Percentiles rank a stretch among this genome's conserved stretches.
Conservation (phyloP, 2,113 vertebrate species). For the Halichoeres trimaculatus region DNA sequence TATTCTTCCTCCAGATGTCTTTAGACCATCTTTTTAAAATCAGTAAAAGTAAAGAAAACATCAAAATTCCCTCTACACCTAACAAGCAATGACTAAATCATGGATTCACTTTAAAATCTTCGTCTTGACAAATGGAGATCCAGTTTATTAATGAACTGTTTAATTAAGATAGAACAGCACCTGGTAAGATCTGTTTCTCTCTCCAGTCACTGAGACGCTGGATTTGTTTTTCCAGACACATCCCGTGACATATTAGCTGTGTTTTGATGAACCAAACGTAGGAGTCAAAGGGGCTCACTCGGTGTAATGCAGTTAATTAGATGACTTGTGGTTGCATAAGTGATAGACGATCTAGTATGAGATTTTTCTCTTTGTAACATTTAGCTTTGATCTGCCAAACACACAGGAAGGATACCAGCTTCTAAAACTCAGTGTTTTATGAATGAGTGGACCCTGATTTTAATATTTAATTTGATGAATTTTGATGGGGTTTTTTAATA, state of each 20-base stretch:
- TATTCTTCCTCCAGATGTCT: slow-evolving; percentile 11
- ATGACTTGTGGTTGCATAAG: slow-evolving; percentile 36
- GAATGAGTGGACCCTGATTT: neutral
- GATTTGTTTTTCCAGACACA: slow-evolving; percentile 64
- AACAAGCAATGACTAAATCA: slow-evolving; percentile 21
- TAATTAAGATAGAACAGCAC: slow-evolving; percentile 71
- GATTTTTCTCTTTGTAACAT: slow-evolving; percentile 17
- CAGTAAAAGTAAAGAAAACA: slow-evolving; percentile 41
- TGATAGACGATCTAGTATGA: slow-evolving; percentile 13
- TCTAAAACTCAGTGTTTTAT: slow-evolving; percentile 1
- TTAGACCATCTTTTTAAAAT: slow-evolving; percentile 35
- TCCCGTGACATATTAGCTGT: slow-evolving; percentile 65
- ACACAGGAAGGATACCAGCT: slow-evolving; percentile 6
- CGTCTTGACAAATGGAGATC: slow-evolving; percentile 46
- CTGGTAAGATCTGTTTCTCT: slow-evolving; percentile 45
- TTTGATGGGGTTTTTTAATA: neutral
- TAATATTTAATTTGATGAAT: neutral
- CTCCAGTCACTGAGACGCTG: slow-evolving; percentile 35
- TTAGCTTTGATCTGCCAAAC: slow-evolving; percentile 17
- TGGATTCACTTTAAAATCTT: slow-evolving; percentile 35
- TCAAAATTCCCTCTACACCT: slow-evolving; percentile 20
- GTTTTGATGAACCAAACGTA: slow-evolving; percentile 73
- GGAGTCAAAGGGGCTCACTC: slow-evolving; percentile 62
- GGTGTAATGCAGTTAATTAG: slow-evolving; percentile 58
- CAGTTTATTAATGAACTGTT: slow-evolving; percentile 69